Conservation (phyloP, 2,888 invertebrate genomes). For the Cephalotes varians region DNA sequence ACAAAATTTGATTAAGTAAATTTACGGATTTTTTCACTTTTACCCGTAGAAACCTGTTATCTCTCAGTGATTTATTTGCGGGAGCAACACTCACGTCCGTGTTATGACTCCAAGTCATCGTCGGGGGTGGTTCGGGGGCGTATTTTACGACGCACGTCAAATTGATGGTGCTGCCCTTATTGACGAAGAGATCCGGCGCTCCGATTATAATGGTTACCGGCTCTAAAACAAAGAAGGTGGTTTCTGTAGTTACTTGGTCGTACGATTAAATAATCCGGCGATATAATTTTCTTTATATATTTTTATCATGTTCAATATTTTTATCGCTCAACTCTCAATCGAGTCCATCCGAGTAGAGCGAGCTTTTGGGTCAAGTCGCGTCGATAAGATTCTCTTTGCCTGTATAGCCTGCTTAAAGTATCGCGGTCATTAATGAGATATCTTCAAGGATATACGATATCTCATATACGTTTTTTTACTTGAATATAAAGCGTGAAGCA, state of each 20-base stretch:
- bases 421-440: constrained; percentile 62
- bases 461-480: constrained; percentile 52
- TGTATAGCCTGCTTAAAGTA: constrained; percentile 63
- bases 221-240: constrained; percentile 87
- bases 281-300: constrained; percentile 23
- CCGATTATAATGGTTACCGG: constrained; percentile 94
- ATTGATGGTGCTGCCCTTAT: constrained; percentile 95
- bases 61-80: neutral
- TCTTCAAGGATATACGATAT: constrained; percentile 59
- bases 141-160: constrained; percentile 94
- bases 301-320: constrained; percentile 50
- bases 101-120: constrained; percentile 95
- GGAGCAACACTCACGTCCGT: constrained; percentile 86
- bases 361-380: constrained; percentile 72
- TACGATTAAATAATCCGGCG: neutral
- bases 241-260: neutral
- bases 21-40: neutral
- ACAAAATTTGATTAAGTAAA: neutral
- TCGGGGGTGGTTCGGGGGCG: constrained; percentile 94
- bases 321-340: constrained; percentile 46
- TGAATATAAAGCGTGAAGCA: constrained; percentile 2
- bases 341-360: constrained; percentile 32
- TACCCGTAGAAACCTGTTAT: neutral
- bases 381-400: constrained; percentile 67
- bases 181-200: constrained; percentile 93